Evolutionary conservation across 1,140 invertebrate genomes (phyloP), one percentile per base, ranked within the genome.

Genomic region (Sipha flava): DNA sequence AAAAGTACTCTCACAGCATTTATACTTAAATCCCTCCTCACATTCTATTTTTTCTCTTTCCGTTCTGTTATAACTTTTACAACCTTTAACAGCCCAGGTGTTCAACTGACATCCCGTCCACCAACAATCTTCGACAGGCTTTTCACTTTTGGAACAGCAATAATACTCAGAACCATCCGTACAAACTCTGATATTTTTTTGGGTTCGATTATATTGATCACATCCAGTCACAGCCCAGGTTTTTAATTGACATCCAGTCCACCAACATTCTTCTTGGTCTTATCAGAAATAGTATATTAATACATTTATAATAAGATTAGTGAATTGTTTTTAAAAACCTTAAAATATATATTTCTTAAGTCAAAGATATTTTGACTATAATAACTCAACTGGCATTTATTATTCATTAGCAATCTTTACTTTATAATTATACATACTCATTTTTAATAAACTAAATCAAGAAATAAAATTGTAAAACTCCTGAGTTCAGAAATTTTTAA

Each of bases 31-130:
- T 4, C 80, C 80, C 37, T 45, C 37, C 4, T 73, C 68, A 45
- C 80, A 81, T 4, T n/a, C 21, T 59, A 23, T 45, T 12, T 57
- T 70, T 23, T 72, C n/a, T 9, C 9, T n/a, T 75, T 81, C 66
- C 18, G 16, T 37, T 31, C 47, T 73, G n/a, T 62, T 62, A 18
- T 73, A 72, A 9, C 73, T 49, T 3, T 77, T 68, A 49, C 80
- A 81, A 12, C 80, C 80, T 34, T 34, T 73, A 3, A 54, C 47
- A 45, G 12, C 70, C 80, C 80, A 81, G 43, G 52, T 40, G 29
- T 43, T 81, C 3, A n/a, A n/a, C 70, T 81, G 66, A 59, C 64
- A 81, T 26, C 68, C 68, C 6, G 66, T 81, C 81, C 80, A 79
- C 40, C 37, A 59, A 49, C 73, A 79, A 10, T 64, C 31, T 9